A percentile compares a stretch with the other conserved stretches of the same genome.
These are phyloP conservation scores for Hormiphora californensis DNA, from an alignment of 37 sponge, comb jelly and placozoan genomes.

Conservation along the genomic window DNA sequence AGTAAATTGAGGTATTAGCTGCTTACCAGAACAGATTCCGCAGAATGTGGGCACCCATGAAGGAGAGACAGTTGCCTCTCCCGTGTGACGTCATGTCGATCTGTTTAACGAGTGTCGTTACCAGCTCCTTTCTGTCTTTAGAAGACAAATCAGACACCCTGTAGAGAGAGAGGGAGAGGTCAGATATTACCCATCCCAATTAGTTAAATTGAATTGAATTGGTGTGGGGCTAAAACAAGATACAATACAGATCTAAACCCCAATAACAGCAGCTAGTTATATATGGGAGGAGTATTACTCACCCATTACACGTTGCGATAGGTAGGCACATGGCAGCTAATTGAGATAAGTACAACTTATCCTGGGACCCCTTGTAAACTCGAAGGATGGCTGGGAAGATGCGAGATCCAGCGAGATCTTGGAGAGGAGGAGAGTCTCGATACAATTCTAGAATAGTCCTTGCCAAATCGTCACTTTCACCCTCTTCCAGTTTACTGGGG, in stretches of 20 bases:
- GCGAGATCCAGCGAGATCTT: background rate
- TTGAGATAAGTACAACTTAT: conserved; percentile 4
- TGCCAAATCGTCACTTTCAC: background rate
- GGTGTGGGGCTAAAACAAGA: too few species aligned
- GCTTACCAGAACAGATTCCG: conserved; percentile 25
- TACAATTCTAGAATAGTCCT: background rate
- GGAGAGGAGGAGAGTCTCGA: background rate
- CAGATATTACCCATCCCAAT: too few species aligned
- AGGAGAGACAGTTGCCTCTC: conserved; percentile 20
- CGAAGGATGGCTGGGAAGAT: conserved; percentile 1
- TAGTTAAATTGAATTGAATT: too few species aligned
- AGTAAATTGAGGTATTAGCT: background rate
- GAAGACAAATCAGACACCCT: too few species aligned
- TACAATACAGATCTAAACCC: too few species aligned
- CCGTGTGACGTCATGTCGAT: conserved; percentile 7
- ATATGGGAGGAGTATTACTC: too few species aligned
- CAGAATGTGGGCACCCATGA: conserved; percentile 47
- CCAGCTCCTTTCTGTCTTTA: background rate
- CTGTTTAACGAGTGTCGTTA: background rate
- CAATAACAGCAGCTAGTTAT: too few species aligned
- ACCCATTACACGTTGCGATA: too few species aligned
- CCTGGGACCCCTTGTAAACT: background rate
- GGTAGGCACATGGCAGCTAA: background rate
- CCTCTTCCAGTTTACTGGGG: conserved; percentile 42
- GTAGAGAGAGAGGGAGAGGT: too few species aligned